Conservation (phyloP, 1,140 invertebrate species). For the Macrotrachela quadricornifera region DNA sequence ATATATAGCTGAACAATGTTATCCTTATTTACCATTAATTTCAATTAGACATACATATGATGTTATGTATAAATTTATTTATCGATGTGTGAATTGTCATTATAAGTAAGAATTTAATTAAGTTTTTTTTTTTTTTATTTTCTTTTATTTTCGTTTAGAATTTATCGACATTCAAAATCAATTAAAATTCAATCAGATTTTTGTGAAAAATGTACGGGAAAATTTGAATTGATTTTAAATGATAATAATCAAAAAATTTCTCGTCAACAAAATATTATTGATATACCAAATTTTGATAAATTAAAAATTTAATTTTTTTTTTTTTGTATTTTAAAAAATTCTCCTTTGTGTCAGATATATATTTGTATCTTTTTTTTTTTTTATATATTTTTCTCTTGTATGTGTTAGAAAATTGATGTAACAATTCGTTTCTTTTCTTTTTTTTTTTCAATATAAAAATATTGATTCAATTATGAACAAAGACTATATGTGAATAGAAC, state of each 20-base stretch:
- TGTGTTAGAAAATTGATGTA: no score
- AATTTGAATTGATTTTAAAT: constrained; percentile 53
- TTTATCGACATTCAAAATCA: constrained; percentile 64
- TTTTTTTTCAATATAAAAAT: no score
- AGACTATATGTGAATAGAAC: no score
- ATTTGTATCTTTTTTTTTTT: no score
- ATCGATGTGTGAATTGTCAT: constrained; percentile 3
- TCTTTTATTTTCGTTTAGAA: constrained; percentile 40
- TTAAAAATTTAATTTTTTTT: no score
- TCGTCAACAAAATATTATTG: no score
- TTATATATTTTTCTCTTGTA: no score
- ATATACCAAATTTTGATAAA: no score
- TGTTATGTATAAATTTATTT: constrained; percentile 5
- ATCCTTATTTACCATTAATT: background rate
- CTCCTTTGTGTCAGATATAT: no score
- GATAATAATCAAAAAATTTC: constrained; percentile 17
- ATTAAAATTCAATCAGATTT: constrained; percentile 49
- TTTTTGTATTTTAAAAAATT: no score
- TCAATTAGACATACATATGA: constrained; percentile 1
- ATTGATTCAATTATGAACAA: no score
- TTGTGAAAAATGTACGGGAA: constrained; percentile 55
- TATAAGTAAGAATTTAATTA: background rate
- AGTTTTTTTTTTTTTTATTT: background rate
- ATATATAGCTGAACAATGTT: background rate
- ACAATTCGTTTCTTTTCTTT: no score